Percentiles rank a stretch among this genome's conserved stretches.
phyloP scores from a whole-genome alignment of 2,113 vertebrate species.

The Pavo muticus region DNA sequence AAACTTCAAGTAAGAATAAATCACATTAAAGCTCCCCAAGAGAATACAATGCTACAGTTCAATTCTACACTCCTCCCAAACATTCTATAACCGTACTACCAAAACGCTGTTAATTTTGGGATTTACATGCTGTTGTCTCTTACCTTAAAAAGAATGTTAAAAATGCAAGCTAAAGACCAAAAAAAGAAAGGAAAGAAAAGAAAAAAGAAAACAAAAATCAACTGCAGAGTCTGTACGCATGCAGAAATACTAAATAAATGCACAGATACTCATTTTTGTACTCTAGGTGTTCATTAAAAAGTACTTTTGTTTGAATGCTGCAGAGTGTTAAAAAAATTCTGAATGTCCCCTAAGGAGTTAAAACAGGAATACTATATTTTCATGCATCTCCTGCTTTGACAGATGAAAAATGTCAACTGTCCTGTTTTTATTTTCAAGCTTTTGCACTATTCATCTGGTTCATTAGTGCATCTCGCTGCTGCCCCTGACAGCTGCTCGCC shows the following conservation, averaged over 20 bases:
- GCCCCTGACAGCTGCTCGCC: constrained; percentile 99
- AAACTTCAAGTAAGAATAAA: background rate
- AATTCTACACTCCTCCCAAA: background rate
- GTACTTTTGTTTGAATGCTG: constrained; percentile 77
- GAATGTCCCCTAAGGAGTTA: constrained; percentile 94
- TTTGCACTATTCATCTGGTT: constrained; percentile 99
- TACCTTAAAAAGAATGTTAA: constrained; percentile 44
- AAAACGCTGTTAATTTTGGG: background rate
- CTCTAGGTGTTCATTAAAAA: constrained; percentile 75
- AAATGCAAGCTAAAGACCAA: constrained; percentile 56
- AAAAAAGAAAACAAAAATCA: background rate
- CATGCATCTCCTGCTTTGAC: constrained; percentile 99
- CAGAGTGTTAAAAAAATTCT: constrained; percentile 75
- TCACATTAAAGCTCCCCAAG: background rate
- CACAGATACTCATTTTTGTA: constrained; percentile 42
- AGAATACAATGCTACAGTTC: background rate
- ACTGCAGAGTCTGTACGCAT: background rate
- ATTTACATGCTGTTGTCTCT: constrained; percentile 23
- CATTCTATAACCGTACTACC: background rate
- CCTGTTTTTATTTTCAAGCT: constrained; percentile 99
- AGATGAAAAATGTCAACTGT: constrained; percentile 99
- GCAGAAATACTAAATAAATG: constrained; percentile 60
- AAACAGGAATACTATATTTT: constrained; percentile 97
- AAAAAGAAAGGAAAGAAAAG: background rate
- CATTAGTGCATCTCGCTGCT: constrained; percentile 99